Base-by-base conservation (phyloP, 1,140 invertebrate genomes). In the Acyrthosiphon pisum region DNA sequence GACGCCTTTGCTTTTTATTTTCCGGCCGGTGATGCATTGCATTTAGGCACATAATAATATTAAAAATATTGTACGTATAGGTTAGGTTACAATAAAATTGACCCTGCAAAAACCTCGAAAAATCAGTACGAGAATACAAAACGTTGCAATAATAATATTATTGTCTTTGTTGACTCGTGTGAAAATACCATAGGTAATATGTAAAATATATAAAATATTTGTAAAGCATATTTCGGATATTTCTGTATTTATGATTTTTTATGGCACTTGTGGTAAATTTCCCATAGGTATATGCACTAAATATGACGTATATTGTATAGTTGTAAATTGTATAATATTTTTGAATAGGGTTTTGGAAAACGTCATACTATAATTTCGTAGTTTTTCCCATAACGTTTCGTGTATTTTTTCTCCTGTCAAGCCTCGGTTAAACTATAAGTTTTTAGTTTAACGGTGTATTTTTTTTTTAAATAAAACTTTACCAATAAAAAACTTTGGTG, bases 1-100 rank as follows among this genome's bases (percentile, higher is more conserved):
- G 89, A 60, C 89, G 89, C 89, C 89, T 60, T 68, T 90, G 14
- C 60, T 22, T 88, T 50, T 35, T 22, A 6, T 53, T n/a, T 50
- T 48, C n/a, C n/a, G 8, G 46, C n/a, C 87, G 11, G 30, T 46
- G 37, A 14, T 9, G 37, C 83, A 35, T n/a, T 76, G n/a, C 20
- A 23, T n/a, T 14, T 68, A 56, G 56, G 56, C 26, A n/a, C 30
- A 68, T 68, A 18, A 14, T 14, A 60, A 20, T 50, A 53, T 53
- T 76, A 76, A 4, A 4, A 56, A 30, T 68, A 68, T 60, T 60
- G 30, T 9, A n/a, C 0, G 9, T 68, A 76, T 9, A n/a, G n/a
- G n/a, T n/a, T n/a, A n/a, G n/a, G n/a, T 0, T 46, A 46, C n/a
- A 68, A 76, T n/a, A n/a, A n/a, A n/a, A n/a, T 76, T 0, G n/a